Percentiles rank a stretch among this genome's conserved stretches.
Conservation (phyloP, 2,113 vertebrate species). For the Bos taurus region DNA sequence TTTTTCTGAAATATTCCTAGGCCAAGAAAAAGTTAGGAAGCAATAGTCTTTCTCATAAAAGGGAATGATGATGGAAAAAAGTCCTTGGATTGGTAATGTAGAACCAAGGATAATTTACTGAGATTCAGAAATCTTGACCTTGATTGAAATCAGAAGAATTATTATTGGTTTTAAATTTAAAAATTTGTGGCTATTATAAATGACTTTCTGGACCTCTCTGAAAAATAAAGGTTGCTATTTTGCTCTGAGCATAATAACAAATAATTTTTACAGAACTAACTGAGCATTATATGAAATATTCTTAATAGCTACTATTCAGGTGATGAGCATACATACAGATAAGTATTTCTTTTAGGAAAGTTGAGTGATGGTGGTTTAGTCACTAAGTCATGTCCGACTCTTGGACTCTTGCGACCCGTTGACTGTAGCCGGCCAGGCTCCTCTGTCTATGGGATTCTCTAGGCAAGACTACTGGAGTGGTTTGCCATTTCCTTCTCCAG, state of each 20-base stretch:
- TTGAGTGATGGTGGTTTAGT: neutral
- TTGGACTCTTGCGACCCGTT: neutral
- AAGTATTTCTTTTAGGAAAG: neutral
- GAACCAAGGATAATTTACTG: neutral
- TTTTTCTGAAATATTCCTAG: slow-evolving; percentile 2
- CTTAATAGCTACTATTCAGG: neutral
- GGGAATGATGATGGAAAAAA: neutral
- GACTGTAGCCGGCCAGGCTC: neutral
- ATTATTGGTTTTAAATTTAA: slow-evolving; percentile 18
- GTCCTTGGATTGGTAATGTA: neutral
- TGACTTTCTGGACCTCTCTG: neutral
- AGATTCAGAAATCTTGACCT: neutral
- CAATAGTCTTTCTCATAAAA: neutral
- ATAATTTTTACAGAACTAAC: neutral
- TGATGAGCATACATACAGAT: neutral
- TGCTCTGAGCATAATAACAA: slow-evolving; percentile 9
- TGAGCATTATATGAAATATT: neutral
- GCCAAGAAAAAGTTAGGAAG: slow-evolving; percentile 1
- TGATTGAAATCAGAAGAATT: slow-evolving; percentile 51
- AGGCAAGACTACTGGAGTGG: neutral
- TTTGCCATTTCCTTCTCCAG: neutral
- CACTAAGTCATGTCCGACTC: neutral
- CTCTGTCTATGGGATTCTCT: neutral
- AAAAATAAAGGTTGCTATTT: neutral
- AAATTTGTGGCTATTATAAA: neutral